A percentile compares a stretch with the other conserved stretches of the same genome.
These are phyloP conservation scores for Eclectus roratus DNA, from an alignment of 2,113 vertebrate species.

Conservation along the genomic window DNA sequence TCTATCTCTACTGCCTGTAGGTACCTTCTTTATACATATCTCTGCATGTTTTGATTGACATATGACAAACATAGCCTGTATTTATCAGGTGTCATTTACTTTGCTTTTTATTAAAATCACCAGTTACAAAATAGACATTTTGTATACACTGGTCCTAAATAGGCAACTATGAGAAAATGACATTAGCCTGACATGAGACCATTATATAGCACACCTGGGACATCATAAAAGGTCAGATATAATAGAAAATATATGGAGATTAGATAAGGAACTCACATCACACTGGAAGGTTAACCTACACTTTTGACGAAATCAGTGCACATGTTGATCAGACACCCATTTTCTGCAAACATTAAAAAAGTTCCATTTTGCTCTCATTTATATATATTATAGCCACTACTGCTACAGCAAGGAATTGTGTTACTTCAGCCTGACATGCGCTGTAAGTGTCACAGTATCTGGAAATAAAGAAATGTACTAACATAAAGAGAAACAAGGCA, in stretches of 20 bases:
- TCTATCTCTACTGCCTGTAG: not conserved
- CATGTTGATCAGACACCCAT: not conserved
- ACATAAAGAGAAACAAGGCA: not conserved
- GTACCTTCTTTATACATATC: not conserved
- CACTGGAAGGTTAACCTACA: slow-evolving; percentile 3
- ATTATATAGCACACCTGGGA: not conserved
- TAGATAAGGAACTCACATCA: not conserved
- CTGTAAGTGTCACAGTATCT: not conserved
- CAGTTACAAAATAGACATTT: slow-evolving; percentile 34
- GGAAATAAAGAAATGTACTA: not conserved
- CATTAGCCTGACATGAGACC: not conserved
- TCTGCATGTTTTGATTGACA: not conserved
- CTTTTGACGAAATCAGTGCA: slow-evolving; percentile 10
- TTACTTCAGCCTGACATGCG: not conserved
- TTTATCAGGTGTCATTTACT: not conserved
- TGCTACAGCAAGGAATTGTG: not conserved
- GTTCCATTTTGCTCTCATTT: not conserved
- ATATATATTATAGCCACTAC: not conserved
- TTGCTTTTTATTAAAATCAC: slow-evolving; percentile 54
- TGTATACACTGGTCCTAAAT: not conserved
- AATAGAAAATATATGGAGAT: not conserved
- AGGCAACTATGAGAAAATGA: slow-evolving; percentile 8
- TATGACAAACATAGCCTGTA: not conserved
- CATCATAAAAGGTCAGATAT: not conserved
- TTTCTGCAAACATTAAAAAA: slow-evolving; percentile 11